Evolutionary conservation across 2,113 vertebrate genomes (phyloP), one percentile per base, ranked within the genome.

Genomic region (Gopherus flavomarginatus): DNA sequence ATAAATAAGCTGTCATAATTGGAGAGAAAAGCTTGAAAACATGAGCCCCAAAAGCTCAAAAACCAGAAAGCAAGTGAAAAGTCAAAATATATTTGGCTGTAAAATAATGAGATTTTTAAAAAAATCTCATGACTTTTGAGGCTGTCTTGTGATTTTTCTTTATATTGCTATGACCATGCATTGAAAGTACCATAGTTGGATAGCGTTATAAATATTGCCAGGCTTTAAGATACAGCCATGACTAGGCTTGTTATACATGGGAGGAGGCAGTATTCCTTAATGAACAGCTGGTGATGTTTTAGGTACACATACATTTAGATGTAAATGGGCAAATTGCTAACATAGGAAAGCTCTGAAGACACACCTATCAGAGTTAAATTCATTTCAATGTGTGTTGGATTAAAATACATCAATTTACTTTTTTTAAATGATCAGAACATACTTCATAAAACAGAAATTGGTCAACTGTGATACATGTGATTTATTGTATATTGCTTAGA

Each of bases 141-240:
- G 62, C 87, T 97, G 94, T 97, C 92, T 97, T 94, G 93, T 57
- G 49, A n/a, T 57, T 95, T 95, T 17, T 35, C 13, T 17, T 93
- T 44, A 6, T 44, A 44, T 44, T 44, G 44, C 44, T 44, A 7
- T 44, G 44, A 44, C 44, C 44, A 44, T 44, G 44, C 44, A 44
- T 44, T 44, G 44, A 44, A 77, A 83, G 78, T 89, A 50, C 88
- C 88, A 8, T 90, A 93, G 93, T 97, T 81, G 91, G 93, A 94
- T 65, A 97, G 87, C 93, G n/a, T 90, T 91, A 81, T 93, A 97
- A 96, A 83, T 96, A 92, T 96, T 97, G 92, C 62, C 42, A 87
- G 92, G 89, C 89, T 93, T 95, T 5, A 47, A 84, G 89, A 50
- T 84, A 91, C 83, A 92, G 78, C 81, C 11, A 56, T 81, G 31